These are phyloP conservation scores for Strigamia crassipes DNA, from an alignment of 2,888 invertebrate genomes.

Conservation along the genomic window DNA sequence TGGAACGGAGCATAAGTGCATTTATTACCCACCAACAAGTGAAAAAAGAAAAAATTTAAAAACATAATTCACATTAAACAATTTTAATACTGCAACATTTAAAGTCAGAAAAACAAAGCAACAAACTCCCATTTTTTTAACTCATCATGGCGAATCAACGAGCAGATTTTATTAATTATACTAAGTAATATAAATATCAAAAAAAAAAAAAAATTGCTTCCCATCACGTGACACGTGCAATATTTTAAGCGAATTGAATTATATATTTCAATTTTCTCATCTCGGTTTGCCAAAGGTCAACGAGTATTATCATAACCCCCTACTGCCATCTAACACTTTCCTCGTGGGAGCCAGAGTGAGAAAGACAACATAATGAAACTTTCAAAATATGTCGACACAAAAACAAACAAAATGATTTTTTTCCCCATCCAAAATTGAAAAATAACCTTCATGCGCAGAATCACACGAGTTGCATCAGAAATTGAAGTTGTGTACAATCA, in stretches of 20 bases:
- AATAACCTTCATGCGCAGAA: background rate
- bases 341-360: background rate
- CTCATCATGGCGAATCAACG: too few species aligned
- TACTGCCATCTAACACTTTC: slow-evolving; percentile 6
- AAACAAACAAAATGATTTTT: too few species aligned
- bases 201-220: too few species aligned
- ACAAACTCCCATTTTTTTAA: too few species aligned
- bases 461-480: background rate
- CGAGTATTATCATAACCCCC: background rate
- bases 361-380: background rate
- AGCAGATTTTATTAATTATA: too few species aligned
- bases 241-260: background rate
- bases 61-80: too few species aligned
- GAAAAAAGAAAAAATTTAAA: too few species aligned
- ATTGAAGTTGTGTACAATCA: background rate
- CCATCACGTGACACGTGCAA: background rate
- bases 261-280: background rate
- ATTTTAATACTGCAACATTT: too few species aligned
- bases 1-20: too few species aligned
- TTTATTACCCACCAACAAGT: too few species aligned
- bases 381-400: background rate
- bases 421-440: background rate
- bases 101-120: too few species aligned
- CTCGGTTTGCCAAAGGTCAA: background rate
- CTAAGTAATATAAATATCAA: too few species aligned